Conservation (phyloP, 2,888 invertebrate species). For the Tuberolachnus salignus region DNA sequence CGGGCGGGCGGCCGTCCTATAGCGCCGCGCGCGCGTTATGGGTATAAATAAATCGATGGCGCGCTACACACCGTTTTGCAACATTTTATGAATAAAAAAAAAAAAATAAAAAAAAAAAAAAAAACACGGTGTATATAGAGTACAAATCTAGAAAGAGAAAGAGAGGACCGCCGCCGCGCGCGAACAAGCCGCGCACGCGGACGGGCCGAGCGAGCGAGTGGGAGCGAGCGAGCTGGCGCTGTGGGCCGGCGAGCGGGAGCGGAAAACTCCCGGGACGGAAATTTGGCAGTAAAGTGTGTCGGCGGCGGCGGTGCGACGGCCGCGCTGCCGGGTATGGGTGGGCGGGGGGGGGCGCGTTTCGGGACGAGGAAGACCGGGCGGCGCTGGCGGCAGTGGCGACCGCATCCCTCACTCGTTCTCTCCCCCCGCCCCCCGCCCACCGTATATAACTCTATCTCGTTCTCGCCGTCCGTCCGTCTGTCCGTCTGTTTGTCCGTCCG, state of each 20-base stretch:
- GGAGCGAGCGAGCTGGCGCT: not conserved
- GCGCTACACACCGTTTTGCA: constrained; percentile 34
- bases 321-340: not conserved
- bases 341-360: not conserved
- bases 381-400: constrained; percentile 19
- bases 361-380: no score
- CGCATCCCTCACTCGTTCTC: constrained; percentile 7
- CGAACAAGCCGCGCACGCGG: no score
- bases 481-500: no score
- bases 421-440: not conserved
- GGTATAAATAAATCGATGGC: constrained; percentile 40
- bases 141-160: constrained; percentile 15
- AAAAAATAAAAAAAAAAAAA: constrained; percentile 22
- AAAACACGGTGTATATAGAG: constrained; percentile 36
- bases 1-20: no score
- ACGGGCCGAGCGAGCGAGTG: not conserved
- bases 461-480: not conserved
- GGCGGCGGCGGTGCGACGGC: not conserved
- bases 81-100: constrained; percentile 41
- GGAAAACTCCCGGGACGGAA: constrained; percentile 46
- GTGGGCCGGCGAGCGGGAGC: not conserved
- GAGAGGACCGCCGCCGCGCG: no score
- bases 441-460: no score
- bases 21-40: constrained; percentile 13
- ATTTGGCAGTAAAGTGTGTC: constrained; percentile 49